These are phyloP conservation scores for Himalopsyche japonica DNA, from an alignment of 2,888 invertebrate species.

Conservation along the genomic window DNA sequence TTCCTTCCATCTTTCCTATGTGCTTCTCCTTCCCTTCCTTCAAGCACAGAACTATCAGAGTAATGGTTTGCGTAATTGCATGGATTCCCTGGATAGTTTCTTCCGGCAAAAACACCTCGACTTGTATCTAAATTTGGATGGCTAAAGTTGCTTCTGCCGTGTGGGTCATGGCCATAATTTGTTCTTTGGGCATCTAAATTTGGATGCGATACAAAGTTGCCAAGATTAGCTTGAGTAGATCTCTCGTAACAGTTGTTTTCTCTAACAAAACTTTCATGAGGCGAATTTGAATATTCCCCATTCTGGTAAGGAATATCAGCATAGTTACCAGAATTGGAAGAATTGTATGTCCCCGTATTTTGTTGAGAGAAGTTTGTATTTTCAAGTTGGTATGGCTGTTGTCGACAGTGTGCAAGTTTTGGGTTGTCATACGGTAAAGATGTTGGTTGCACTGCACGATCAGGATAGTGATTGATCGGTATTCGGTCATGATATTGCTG, in stretches of 20 bases:
- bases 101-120: conserved; percentile 13
- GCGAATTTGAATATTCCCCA: conserved; percentile 29
- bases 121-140: conserved; percentile 35
- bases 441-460: conserved; percentile 35
- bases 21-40: conserved; percentile 24
- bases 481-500: conserved; percentile 36
- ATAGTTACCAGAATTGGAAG: conserved; percentile 40
- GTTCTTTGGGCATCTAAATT: conserved; percentile 37
- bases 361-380: conserved; percentile 50
- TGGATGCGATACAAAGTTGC: conserved; percentile 39
- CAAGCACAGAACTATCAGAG: conserved; percentile 37
- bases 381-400: conserved; percentile 47
- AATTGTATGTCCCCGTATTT: conserved; percentile 45
- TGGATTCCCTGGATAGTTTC: conserved; percentile 21
- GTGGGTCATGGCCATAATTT: conserved; percentile 24
- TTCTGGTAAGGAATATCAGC: conserved; percentile 33
- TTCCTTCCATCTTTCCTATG: conserved; percentile 48
- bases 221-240: conserved; percentile 23
- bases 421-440: conserved; percentile 30
- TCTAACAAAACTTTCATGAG: conserved; percentile 28
- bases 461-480: conserved; percentile 35
- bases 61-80: conserved; percentile 38
- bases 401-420: conserved; percentile 27
- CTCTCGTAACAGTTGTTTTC: conserved; percentile 39
- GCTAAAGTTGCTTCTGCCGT: conserved; percentile 35